These are phyloP conservation scores for Spatula versicolor DNA, from an alignment of 2,797 vertebrate genomes.

Conservation along the genomic window DNA sequence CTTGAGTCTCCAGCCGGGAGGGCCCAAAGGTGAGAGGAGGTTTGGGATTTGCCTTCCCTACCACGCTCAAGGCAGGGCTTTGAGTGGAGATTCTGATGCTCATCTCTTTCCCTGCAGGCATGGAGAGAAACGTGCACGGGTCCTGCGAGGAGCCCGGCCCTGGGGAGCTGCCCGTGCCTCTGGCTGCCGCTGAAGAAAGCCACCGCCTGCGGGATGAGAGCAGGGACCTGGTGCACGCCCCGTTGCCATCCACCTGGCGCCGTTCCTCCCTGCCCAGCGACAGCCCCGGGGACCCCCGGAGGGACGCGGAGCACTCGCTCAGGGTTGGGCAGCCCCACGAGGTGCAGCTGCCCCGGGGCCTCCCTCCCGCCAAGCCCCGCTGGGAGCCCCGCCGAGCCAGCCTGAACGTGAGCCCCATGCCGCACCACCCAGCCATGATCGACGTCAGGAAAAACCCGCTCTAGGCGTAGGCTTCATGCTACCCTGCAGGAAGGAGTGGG, in stretches of 20 bases:
- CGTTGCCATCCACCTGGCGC: conserved; percentile 90
- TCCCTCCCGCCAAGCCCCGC: conserved; percentile 77
- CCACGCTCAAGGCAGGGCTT: not conserved
- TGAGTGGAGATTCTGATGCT: not conserved
- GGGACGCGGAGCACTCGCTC: conserved; percentile 67
- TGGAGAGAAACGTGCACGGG: conserved; percentile 21
- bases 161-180: conserved; percentile 30
- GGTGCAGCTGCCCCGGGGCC: conserved; percentile 41
- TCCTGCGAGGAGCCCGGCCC: conserved; percentile 61
- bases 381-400: conserved; percentile 86
- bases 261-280: conserved; percentile 90
- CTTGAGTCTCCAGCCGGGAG: conserved; percentile 65
- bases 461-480: conserved; percentile 25
- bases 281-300: conserved; percentile 81
- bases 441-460: conserved; percentile 92
- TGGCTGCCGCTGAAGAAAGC: conserved; percentile 64
- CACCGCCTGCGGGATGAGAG: conserved; percentile 81
- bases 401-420: conserved; percentile 75
- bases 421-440: conserved; percentile 83
- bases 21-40: conserved; percentile 73
- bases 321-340: conserved; percentile 75
- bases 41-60: not conserved
- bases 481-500: not conserved
- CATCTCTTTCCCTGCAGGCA: conserved; percentile 8
- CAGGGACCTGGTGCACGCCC: conserved; percentile 87